Evolutionary conservation across 2,113 vertebrate genomes (phyloP).

Genomic region (Synchiropus splendidus): DNA sequence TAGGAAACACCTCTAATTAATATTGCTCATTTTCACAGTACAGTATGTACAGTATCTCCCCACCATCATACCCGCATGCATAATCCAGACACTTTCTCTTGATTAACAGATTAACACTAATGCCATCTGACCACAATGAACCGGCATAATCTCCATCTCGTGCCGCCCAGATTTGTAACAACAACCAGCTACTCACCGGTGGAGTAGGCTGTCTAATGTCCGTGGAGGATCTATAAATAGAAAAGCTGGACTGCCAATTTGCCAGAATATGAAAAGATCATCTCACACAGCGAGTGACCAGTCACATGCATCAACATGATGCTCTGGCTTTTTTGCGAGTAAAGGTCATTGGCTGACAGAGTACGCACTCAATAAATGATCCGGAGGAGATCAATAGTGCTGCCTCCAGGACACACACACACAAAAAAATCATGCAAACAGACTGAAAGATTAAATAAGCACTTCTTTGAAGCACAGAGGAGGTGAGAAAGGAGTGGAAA

Average conservation of each 20-base stretch:
- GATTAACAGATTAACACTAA: constrained; percentile 40
- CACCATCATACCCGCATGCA: background rate
- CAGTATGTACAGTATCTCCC: no score
- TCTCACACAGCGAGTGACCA: no score
- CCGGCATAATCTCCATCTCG: constrained; percentile 38
- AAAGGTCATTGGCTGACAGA: constrained; percentile 36
- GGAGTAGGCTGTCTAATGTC: constrained; percentile 9
- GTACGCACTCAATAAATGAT: constrained; percentile 22
- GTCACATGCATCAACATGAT: background rate
- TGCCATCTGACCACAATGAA: constrained; percentile 32
- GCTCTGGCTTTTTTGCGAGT: constrained; percentile 8
- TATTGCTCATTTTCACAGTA: no score
- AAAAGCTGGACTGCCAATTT: no score
- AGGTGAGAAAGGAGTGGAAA: background rate
- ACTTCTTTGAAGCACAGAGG: background rate
- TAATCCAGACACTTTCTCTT: constrained; percentile 32
- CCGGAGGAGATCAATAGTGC: constrained; percentile 21
- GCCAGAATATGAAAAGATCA: no score
- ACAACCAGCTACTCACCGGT: constrained; percentile 30
- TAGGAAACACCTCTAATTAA: no score
- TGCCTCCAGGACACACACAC: constrained; percentile 6
- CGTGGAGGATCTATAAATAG: background rate
- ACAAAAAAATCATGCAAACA: background rate
- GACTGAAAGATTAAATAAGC: background rate
- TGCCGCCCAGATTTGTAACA: constrained; percentile 20